A percentile compares a stretch with the other conserved stretches of the same genome.
These are phyloP conservation scores for Epistrophe eligans DNA, from an alignment of 2,888 invertebrate species.

Conservation along the genomic window DNA sequence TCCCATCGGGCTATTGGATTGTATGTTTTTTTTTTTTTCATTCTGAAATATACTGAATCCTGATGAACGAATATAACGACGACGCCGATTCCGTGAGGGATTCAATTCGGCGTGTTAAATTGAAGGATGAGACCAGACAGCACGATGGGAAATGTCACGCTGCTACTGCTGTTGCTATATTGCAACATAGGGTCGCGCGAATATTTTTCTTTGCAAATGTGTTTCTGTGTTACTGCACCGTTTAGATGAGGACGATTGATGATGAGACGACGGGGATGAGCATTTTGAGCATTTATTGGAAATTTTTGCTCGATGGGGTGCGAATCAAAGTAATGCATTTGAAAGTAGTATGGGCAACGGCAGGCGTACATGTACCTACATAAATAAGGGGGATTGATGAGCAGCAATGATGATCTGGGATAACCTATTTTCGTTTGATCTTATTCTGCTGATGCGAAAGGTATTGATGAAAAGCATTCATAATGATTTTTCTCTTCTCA, in stretches of 20 bases:
- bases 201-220: conserved; percentile 30
- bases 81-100: conserved; percentile 48
- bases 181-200: conserved; percentile 31
- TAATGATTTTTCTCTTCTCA: conserved; percentile 42
- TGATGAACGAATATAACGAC: conserved; percentile 30
- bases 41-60: conserved; percentile 5
- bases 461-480: conserved; percentile 63
- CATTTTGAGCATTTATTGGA: conserved; percentile 61
- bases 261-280: conserved; percentile 12
- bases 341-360: background rate
- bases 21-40: conserved; percentile 9
- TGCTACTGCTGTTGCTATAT: conserved; percentile 1
- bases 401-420: conserved; percentile 42
- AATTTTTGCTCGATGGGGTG: conserved; percentile 56
- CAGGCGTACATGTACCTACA: background rate
- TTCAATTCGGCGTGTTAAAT: conserved; percentile 71
- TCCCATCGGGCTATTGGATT: conserved; percentile 54
- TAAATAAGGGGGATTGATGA: background rate
- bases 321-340: conserved; percentile 73
- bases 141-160: conserved; percentile 68
- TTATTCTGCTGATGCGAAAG: conserved; percentile 67
- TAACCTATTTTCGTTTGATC: conserved; percentile 74
- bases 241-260: conserved; percentile 46
- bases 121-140: conserved; percentile 74
- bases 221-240: conserved; percentile 25